phyloP scores from a whole-genome alignment of 1,140 invertebrate genomes.

The Aphis gossypii region DNA sequence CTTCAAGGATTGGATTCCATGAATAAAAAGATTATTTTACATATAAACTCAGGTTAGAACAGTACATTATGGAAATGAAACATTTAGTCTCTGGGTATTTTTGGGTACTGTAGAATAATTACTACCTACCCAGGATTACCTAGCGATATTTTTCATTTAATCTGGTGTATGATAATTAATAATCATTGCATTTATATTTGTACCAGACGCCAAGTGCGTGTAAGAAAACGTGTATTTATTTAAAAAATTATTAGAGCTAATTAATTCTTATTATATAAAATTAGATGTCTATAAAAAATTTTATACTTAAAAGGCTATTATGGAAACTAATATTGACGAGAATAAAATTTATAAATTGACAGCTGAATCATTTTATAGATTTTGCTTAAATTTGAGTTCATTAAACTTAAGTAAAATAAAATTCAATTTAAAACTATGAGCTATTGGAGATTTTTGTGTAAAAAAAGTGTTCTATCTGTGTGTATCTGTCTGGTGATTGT shows the following conservation, averaged over 20 bases:
- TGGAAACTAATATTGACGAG: too few species aligned
- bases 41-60: neutral
- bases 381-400: too few species aligned
- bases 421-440: too few species aligned
- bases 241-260: neutral
- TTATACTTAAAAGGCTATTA: too few species aligned
- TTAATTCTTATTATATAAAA: neutral
- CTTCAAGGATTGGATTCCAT: neutral
- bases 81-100: neutral
- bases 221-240: neutral
- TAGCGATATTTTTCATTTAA: neutral
- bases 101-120: neutral
- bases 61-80: neutral
- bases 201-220: neutral
- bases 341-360: too few species aligned
- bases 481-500: too few species aligned
- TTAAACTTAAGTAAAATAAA: too few species aligned
- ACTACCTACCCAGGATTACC: neutral
- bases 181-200: neutral
- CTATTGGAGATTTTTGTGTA: too few species aligned
- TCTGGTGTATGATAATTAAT: neutral
- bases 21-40: conserved; percentile 35
- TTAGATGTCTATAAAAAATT: too few species aligned
- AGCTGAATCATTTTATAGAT: too few species aligned
- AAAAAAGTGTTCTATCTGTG: too few species aligned